Percentiles rank a stretch among this genome's conserved stretches.
Evolutionary conservation across 2,888 invertebrate genomes (phyloP).

Genomic region (Aleiodes leptofemur): DNA sequence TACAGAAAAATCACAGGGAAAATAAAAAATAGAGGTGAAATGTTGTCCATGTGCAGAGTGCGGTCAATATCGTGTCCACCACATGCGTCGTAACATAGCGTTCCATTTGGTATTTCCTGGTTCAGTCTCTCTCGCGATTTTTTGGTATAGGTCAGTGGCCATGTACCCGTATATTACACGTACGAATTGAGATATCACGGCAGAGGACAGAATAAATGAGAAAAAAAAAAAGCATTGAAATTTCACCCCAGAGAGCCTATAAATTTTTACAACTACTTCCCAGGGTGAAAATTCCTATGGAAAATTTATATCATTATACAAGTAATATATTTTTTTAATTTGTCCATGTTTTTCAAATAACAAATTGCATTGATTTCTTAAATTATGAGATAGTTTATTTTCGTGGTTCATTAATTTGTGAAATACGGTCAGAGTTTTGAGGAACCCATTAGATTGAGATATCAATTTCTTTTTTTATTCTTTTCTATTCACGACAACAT

Average conservation of each 20-base stretch:
- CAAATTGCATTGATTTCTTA: constrained; percentile 11
- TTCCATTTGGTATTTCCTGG: constrained; percentile 17
- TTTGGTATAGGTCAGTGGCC: constrained; percentile 58
- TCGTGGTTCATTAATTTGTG: neutral
- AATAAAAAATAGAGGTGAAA: constrained; percentile 32
- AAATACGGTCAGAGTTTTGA: neutral
- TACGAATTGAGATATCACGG: constrained; percentile 34
- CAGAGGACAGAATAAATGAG: constrained; percentile 14
- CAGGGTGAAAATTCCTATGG: constrained; percentile 10
- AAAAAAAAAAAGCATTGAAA: constrained; percentile 36
- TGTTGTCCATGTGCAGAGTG: constrained; percentile 21
- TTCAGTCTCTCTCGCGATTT: constrained; percentile 22
- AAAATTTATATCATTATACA: constrained; percentile 15
- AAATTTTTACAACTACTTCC: constrained; percentile 50
- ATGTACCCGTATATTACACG: constrained; percentile 30
- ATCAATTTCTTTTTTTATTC: neutral
- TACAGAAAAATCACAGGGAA: constrained; percentile 17
- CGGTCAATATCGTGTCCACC: constrained; percentile 41
- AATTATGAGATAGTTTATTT: constrained; percentile 4
- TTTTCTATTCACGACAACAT: neutral
- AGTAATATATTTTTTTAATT: constrained; percentile 24
- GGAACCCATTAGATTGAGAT: neutral
- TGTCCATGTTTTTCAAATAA: constrained; percentile 9
- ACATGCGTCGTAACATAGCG: constrained; percentile 40
- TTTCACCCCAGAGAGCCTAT: constrained; percentile 53